phyloP scores from a whole-genome alignment of 2,113 vertebrate species.

The Pterocles orientalis region DNA sequence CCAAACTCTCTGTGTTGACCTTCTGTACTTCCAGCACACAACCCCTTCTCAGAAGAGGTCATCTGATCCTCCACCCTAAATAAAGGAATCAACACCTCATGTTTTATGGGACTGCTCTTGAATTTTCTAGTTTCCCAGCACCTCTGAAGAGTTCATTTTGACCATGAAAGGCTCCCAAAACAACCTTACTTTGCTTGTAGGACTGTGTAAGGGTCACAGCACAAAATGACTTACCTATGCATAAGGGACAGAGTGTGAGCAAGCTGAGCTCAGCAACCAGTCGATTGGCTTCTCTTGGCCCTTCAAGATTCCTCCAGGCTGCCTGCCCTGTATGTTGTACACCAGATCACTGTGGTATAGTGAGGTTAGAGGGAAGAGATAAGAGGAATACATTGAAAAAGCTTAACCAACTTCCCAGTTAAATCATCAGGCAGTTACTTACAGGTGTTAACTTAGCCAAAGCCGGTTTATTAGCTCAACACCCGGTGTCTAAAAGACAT shows the following conservation, averaged over 20 bases:
- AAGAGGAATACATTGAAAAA: neutral
- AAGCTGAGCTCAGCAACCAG: neutral
- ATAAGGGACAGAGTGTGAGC: neutral
- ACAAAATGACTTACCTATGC: neutral
- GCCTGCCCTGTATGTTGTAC: neutral
- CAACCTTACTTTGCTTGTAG: neutral
- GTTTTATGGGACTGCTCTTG: neutral
- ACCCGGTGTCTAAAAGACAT: neutral
- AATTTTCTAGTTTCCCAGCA: neutral
- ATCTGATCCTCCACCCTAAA: slow-evolving; percentile 30
- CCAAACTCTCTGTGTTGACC: neutral
- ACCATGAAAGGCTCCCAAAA: neutral
- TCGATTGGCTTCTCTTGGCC: neutral
- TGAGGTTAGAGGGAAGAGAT: neutral
- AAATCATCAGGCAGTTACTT: neutral
- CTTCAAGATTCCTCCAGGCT: neutral
- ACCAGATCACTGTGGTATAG: neutral
- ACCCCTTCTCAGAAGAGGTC: slow-evolving; percentile 3
- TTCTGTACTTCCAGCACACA: slow-evolving; percentile 14
- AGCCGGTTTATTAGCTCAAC: neutral
- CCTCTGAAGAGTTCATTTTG: neutral
- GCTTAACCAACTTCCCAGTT: neutral
- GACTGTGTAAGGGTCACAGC: neutral
- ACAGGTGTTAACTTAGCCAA: neutral
- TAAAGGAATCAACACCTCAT: neutral